phyloP scores from a whole-genome alignment of 2,113 vertebrate genomes.

The Merops nubicus region DNA sequence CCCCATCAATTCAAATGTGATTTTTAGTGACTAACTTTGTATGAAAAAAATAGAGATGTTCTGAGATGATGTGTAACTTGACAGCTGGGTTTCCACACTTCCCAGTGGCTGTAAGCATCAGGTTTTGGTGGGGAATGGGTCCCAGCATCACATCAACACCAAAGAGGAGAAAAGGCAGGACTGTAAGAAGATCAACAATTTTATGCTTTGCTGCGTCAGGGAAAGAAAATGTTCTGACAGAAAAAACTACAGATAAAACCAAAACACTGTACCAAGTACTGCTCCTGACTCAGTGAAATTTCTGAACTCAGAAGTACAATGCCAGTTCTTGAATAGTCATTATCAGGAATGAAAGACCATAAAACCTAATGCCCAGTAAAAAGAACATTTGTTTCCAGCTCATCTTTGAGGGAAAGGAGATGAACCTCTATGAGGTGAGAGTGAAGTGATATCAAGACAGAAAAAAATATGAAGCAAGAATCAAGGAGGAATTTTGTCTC shows the following conservation, averaged over 20 bases:
- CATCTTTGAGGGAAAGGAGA: background rate
- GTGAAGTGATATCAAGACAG: background rate
- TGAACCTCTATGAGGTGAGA: background rate
- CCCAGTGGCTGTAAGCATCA: background rate
- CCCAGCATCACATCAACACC: background rate
- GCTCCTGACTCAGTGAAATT: background rate
- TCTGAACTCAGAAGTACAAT: slow-evolving; percentile 6
- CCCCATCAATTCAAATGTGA: background rate
- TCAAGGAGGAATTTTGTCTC: background rate
- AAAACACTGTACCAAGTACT: background rate
- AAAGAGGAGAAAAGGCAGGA: background rate
- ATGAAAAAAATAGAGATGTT: background rate
- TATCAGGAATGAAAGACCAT: background rate
- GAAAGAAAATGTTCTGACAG: slow-evolving; percentile 25
- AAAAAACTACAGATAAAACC: slow-evolving; percentile 23
- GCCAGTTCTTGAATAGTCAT: background rate
- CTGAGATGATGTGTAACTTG: background rate
- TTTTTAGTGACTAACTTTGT: background rate
- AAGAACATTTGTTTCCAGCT: background rate
- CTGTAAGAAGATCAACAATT: slow-evolving; percentile 26
- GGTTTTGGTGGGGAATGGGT: background rate
- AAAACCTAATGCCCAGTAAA: background rate
- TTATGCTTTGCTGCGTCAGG: slow-evolving; percentile 13
- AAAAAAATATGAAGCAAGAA: background rate
- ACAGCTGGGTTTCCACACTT: background rate